Percentiles rank a stretch among this genome's conserved stretches.
Conservation (phyloP, 2,888 invertebrate species). For the Chalcis sispes region DNA sequence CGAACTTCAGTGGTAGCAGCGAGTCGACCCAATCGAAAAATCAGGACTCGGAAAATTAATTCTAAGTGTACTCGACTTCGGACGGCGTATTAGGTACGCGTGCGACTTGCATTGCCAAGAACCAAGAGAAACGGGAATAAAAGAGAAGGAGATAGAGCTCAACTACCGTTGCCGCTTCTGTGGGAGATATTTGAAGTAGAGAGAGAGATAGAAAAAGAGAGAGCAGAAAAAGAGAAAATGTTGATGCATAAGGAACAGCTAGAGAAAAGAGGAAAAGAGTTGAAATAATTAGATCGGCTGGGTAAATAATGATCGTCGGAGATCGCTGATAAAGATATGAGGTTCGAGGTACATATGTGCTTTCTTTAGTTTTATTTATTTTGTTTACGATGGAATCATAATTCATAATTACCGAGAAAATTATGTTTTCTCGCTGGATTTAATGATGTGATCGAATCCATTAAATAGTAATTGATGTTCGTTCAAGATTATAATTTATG, state of each 20-base stretch:
- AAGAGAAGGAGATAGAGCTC: conserved; percentile 1
- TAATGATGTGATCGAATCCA: too few relatives aligned
- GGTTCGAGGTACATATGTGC: too few relatives aligned
- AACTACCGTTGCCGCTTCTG: not conserved
- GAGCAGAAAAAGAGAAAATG: too few relatives aligned
- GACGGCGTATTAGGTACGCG: conserved; percentile 47
- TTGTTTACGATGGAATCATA: too few relatives aligned
- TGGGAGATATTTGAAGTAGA: not conserved
- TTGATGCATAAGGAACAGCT: conserved; percentile 40
- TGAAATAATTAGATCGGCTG: conserved; percentile 25
- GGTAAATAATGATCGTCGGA: not conserved
- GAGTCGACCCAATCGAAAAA: conserved; percentile 35
- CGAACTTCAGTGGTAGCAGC: too few relatives aligned
- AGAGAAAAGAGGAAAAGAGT: not conserved
- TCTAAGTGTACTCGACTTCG: conserved; percentile 49
- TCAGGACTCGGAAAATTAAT: conserved; percentile 51
- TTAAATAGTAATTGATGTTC: too few relatives aligned
- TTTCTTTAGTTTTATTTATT: too few relatives aligned
- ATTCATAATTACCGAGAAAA: too few relatives aligned
- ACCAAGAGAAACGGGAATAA: conserved; percentile 2
- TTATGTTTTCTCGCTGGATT: too few relatives aligned
- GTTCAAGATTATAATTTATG: too few relatives aligned
- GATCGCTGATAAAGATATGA: too few relatives aligned
- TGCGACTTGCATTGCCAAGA: conserved; percentile 36
- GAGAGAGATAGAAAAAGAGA: conserved; percentile 10